Conservation (phyloP, 1,140 invertebrate genomes). For the Stenopsyche tienmushanensis region DNA sequence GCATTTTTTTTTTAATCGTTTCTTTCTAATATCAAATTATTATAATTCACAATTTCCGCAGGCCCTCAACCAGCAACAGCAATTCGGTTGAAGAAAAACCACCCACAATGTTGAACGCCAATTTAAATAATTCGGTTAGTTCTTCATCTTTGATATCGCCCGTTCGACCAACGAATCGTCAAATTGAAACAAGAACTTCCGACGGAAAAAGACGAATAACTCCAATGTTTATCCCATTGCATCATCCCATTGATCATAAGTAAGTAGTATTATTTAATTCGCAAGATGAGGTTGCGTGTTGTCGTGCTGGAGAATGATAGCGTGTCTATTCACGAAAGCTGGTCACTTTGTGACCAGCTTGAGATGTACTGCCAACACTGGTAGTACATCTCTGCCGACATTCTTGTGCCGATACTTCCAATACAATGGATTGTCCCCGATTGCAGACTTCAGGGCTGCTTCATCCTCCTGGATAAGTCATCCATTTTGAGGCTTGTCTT, state of each 20-base stretch:
- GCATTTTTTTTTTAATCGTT: neutral
- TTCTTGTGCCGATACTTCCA: no score
- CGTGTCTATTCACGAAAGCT: no score
- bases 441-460: no score
- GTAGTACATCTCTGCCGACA: no score
- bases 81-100: conserved; percentile 31
- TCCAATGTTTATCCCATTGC: conserved; percentile 87
- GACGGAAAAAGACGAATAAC: conserved; percentile 94
- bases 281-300: no score
- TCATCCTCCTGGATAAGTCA: no score
- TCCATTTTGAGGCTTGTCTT: no score
- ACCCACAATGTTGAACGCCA: conserved; percentile 5
- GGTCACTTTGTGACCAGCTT: no score
- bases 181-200: conserved; percentile 92
- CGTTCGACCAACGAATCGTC: conserved; percentile 80
- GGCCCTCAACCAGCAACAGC: conserved; percentile 13
- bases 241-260: conserved; percentile 62
- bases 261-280: no score
- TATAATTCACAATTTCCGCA: neutral
- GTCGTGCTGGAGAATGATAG: no score
- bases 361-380: no score
- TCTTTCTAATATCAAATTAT: neutral
- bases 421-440: no score
- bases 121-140: conserved; percentile 35
- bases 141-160: conserved; percentile 45